Evolutionary conservation across 2,888 invertebrate species (phyloP).

Genomic region (Glaucopsyche alexis): DNA sequence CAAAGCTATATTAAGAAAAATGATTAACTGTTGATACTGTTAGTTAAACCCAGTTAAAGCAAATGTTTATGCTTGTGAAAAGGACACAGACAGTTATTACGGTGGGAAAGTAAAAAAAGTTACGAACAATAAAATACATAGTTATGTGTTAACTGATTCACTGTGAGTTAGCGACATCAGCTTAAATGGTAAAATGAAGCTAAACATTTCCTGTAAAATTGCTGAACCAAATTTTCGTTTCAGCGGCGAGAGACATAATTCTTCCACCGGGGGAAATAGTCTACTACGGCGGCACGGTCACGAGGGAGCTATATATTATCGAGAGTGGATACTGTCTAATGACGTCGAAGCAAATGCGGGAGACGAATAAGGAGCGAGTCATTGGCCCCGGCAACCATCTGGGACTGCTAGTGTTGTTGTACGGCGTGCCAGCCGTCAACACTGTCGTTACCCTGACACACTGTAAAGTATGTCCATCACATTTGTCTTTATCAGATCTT

Average conservation of each 20-base stretch:
- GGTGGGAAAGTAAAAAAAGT: no score
- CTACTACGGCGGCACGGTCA: constrained; percentile 73
- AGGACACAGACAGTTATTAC: no score
- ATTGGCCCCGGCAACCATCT: constrained; percentile 72
- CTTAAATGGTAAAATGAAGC: no score
- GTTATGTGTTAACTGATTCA: no score
- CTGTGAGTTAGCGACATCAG: no score
- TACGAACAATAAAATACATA: no score
- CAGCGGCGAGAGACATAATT: constrained; percentile 68
- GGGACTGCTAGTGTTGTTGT: constrained; percentile 69
- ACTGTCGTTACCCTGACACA: constrained; percentile 75
- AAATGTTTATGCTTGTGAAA: no score
- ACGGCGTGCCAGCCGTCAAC: constrained; percentile 70
- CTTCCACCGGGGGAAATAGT: constrained; percentile 76
- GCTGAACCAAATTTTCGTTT: constrained; percentile 15
- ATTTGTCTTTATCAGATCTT: background rate
- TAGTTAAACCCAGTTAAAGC: background rate
- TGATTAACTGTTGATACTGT: background rate
- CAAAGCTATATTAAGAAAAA: constrained; percentile 6
- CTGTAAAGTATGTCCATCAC: constrained; percentile 62
- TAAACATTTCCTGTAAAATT: no score
- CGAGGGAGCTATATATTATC: constrained; percentile 75
- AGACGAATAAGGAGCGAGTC: constrained; percentile 55
- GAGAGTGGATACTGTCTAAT: constrained; percentile 74
- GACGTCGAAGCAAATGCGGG: constrained; percentile 57